These are phyloP conservation scores for Scaptomyza caliginosa DNA, from an alignment of 2,888 invertebrate genomes.

Conservation along the genomic window DNA sequence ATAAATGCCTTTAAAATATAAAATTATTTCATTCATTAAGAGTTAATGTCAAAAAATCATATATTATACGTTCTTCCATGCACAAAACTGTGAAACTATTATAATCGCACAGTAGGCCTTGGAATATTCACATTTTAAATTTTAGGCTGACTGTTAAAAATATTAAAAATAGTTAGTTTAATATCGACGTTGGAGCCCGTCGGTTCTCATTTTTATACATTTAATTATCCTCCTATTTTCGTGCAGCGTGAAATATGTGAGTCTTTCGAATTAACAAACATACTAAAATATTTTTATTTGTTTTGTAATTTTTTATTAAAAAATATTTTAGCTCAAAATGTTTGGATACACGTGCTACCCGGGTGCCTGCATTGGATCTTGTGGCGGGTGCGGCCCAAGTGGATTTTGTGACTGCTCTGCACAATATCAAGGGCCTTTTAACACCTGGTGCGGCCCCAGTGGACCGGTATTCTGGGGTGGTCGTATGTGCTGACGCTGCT, in stretches of 20 bases:
- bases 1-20: background rate
- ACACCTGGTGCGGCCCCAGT: constrained; percentile 45
- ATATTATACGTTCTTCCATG: background rate
- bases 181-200: constrained; percentile 1
- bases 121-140: background rate
- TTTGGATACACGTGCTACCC: constrained; percentile 51
- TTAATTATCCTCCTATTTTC: constrained; percentile 36
- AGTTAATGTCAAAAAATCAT: background rate
- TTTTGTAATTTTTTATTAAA: background rate
- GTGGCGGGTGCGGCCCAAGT: constrained; percentile 48
- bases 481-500: constrained; percentile 20
- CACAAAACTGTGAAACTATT: too few species aligned
- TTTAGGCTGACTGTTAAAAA: rapidly evolving
- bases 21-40: background rate
- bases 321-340: constrained; percentile 36
- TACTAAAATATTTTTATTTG: background rate
- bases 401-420: constrained; percentile 55
- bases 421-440: constrained; percentile 47
- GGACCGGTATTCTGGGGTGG: constrained; percentile 53
- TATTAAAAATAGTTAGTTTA: constrained; percentile 8
- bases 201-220: constrained; percentile 25
- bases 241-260: constrained; percentile 20
- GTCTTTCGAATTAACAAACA: background rate
- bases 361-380: constrained; percentile 45
- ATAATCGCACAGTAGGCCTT: constrained; percentile 18